Base-by-base conservation (phyloP, 2,797 vertebrate species). In the Tachyglossus aculeatus region DNA sequence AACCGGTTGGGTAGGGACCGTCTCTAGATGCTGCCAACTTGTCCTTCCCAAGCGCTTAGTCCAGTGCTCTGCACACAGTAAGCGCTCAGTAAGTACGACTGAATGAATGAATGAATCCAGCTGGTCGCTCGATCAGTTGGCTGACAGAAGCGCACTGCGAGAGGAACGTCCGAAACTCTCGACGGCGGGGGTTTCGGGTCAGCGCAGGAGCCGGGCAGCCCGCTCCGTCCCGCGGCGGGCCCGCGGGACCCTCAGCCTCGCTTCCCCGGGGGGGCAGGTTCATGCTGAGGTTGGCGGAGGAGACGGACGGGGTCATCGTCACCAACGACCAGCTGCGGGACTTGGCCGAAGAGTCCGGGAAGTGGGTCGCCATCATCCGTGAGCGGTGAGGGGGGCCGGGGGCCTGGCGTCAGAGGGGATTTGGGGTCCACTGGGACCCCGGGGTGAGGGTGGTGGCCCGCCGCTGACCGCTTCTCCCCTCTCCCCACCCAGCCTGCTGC, bases 281-380 rank as follows among this genome's bases (percentile, higher is more conserved):
- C 3, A 95, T 98, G 93, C 89, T 98, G 59, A 92, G 92, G 62
- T 86, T 91, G 14, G 96, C 96, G 0, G 92, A 96, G 74, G 88
- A 90, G 82, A 95, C 92, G 0, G 73, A 92, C 0, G 96, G 96
- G 1, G 94, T 97, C 63, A 96, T 98, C 5, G 95, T 98, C 33
- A 96, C 96, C 1, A 98, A 98, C 0, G 96, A 97, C 84, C 96
- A 96, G 76, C 90, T 98, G 86, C 91, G 95, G 81, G 96, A 97
- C 81, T 92, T 98, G 16, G 88, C 90, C 3, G 92, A 95, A 5
- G 96, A 96, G 82, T 95, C 95, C 0, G 51, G 61, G 5, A 93
- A 80, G 1, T 98, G 94, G 93, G 94, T 85, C 72, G 91, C 93
- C 39, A 95, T 98, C 86, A 96, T 98, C 83, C 96, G 94, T 78